Evolutionary conservation across 2,113 vertebrate species (phyloP).

Genomic region (Pterocles gutturalis): DNA sequence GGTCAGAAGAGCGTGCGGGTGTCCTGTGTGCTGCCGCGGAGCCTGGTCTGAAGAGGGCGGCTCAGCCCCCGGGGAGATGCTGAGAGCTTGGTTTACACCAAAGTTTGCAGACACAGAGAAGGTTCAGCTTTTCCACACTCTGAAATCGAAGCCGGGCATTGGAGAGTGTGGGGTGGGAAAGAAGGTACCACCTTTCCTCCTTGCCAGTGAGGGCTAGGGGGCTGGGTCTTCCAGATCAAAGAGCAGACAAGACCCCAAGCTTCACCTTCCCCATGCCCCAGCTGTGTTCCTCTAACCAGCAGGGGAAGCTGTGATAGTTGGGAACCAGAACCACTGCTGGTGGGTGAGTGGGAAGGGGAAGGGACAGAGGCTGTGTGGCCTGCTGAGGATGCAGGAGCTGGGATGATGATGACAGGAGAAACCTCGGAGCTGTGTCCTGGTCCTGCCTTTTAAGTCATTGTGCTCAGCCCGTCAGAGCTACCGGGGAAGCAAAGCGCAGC

Average conservation of each 20-base stretch:
- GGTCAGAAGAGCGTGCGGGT: background rate
- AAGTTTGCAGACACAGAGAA: background rate
- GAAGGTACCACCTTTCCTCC: background rate
- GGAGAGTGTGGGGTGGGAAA: background rate
- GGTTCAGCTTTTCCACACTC: background rate
- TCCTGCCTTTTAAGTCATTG: background rate
- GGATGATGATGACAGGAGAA: background rate
- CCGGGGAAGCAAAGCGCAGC: background rate
- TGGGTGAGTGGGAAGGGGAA: background rate
- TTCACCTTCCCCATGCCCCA: background rate
- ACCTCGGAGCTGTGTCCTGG: background rate
- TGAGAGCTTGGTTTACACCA: background rate
- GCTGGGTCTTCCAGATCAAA: background rate
- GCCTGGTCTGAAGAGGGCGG: background rate
- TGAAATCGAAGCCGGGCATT: background rate
- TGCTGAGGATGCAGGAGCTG: background rate
- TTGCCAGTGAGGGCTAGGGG: fast-evolving
- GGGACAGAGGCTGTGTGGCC: background rate
- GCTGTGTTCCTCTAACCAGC: background rate
- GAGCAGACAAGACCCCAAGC: background rate
- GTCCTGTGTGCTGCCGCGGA: background rate
- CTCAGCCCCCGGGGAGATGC: background rate
- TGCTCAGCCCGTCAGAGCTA: background rate
- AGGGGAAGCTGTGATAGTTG: background rate
- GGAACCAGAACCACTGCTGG: background rate